A percentile compares a stretch with the other conserved stretches of the same genome.
Evolutionary conservation across 2,888 invertebrate genomes (phyloP).

Genomic region (Elgonia sp.): DNA sequence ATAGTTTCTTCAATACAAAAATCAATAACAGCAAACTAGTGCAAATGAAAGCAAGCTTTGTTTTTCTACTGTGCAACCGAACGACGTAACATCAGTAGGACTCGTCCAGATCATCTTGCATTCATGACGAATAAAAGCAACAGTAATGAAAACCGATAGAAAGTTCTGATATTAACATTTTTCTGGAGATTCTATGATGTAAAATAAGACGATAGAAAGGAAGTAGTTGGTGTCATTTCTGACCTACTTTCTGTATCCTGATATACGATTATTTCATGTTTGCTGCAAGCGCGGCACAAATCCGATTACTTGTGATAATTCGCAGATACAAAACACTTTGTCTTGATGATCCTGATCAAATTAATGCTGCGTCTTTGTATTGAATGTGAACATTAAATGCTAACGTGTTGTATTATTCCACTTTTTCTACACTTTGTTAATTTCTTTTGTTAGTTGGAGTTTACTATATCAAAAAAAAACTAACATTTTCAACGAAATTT

Average conservation of each 20-base stretch:
- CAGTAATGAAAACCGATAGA: conserved; percentile 1
- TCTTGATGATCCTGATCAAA: conserved; percentile 12
- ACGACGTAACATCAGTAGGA: no score
- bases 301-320: conserved; percentile 27
- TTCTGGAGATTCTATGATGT: conserved; percentile 16
- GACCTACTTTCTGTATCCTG: conserved; percentile 38
- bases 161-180: conserved; percentile 39
- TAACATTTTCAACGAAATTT: background rate
- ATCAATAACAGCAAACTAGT: no score
- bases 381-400: background rate
- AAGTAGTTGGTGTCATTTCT: conserved; percentile 50
- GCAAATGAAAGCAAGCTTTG: no score
- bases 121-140: background rate
- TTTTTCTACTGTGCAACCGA: no score
- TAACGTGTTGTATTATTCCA: background rate
- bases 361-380: background rate
- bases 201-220: conserved; percentile 37
- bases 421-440: background rate
- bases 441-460: background rate
- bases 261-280: conserved; percentile 36
- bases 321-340: conserved; percentile 21
- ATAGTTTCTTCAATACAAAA: no score
- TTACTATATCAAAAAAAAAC: background rate
- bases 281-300: conserved; percentile 10
- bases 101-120: no score